Evolutionary conservation across 1,140 invertebrate genomes (phyloP), one percentile per base, ranked within the genome.

Genomic region (Pristionchus pacificus): DNA sequence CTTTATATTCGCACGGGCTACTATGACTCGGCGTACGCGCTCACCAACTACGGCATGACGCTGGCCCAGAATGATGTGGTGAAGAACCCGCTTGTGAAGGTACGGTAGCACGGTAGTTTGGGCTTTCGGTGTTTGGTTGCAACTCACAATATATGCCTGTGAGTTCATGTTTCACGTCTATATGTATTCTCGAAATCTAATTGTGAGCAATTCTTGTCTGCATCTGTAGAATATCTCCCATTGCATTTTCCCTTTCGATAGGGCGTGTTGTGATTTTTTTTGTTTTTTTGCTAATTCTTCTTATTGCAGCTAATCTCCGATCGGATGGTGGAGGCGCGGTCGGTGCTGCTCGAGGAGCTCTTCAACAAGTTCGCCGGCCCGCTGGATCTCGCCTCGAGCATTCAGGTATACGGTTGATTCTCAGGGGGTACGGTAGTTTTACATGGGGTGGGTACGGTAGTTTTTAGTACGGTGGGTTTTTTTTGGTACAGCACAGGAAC

Each of bases 311-410:
- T 63, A 32, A 70, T 80, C n/a, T 69, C 74, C 2, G 77, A 84
- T 58, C 62, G 68, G 27, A 60, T 82, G 19, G 81, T 84, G 19
- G 83, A 82, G 64, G 78, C 80, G n/a, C 68, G 80, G 0, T 68
- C 78, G 58, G 75, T 74, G 29, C 68, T 82, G 29, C 65, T 82
- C 0, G 83, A 82, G 63, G 80, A 83, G 63, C 71, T 82, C 15
- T 82, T 82, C 70, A 82, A 84, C 71, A 82, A 82, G 64, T 82
- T 82, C 60, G 49, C 63, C 6, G 80, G 77, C 1, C 80, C 80
- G 15, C 71, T 82, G 15, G 83, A 82, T 69, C 70, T 82, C 0
- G 77, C 82, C 3, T 66, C 70, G 25, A 75, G 74, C n/a, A 83
- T 82, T 38, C 78, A 82, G 67, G 77, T 80, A 32, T 3, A 2